Conservation (phyloP, 2,113 vertebrate species). For the Puffinus mauretanicus region DNA sequence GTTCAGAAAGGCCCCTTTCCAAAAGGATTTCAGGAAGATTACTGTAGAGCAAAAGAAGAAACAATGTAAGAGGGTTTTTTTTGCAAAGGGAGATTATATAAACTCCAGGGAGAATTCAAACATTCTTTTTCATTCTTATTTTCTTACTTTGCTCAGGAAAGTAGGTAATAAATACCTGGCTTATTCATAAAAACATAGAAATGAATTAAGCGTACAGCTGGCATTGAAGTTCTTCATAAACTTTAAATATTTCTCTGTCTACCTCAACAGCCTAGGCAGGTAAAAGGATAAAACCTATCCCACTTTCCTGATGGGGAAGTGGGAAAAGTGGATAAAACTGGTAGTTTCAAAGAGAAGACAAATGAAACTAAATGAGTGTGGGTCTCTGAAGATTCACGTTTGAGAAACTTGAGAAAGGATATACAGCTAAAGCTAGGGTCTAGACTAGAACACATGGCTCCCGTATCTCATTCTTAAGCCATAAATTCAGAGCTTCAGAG, state of each 20-base stretch:
- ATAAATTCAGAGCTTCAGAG: background rate
- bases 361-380: background rate
- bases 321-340: background rate
- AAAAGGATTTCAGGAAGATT: background rate
- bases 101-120: background rate
- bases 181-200: background rate
- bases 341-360: background rate
- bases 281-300: background rate
- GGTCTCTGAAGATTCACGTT: background rate
- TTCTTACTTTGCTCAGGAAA: background rate
- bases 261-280: background rate
- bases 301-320: background rate
- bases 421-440: background rate
- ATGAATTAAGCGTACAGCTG: background rate
- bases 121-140: background rate
- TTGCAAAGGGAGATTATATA: background rate
- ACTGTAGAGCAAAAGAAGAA: background rate
- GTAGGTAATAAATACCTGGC: background rate
- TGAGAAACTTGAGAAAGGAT: background rate
- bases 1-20: background rate
- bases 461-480: background rate
- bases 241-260: background rate
- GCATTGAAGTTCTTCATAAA: background rate
- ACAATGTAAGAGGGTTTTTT: background rate
- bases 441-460: background rate